Percentiles rank a stretch among this genome's conserved stretches.
phyloP scores from a whole-genome alignment of 2,797 vertebrate genomes.

The Acipenser transmontanus region DNA sequence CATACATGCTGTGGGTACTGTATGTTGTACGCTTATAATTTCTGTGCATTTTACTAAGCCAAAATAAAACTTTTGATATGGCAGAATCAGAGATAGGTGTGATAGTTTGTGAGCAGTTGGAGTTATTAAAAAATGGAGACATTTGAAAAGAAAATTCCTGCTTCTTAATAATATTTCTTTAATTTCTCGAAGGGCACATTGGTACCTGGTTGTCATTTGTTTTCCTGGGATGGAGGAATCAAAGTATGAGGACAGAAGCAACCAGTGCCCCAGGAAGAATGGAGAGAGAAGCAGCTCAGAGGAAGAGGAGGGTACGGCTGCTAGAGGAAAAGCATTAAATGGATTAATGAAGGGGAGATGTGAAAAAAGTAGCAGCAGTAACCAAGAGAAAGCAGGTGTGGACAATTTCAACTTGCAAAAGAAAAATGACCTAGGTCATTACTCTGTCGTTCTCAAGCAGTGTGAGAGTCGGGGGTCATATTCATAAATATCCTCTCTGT shows the following conservation, averaged over 20 bases:
- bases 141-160: too few relatives aligned
- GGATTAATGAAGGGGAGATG: constrained; percentile 13
- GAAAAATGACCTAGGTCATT: not conserved
- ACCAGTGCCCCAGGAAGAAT: constrained; percentile 3
- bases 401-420: not conserved
- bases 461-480: not conserved
- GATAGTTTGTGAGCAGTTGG: too few relatives aligned
- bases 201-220: constrained; percentile 93
- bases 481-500: not conserved
- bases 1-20: too few relatives aligned
- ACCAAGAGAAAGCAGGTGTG: constrained; percentile 37
- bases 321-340: constrained; percentile 19
- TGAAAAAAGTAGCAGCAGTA: constrained; percentile 21
- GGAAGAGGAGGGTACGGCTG: constrained; percentile 17
- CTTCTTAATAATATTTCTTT: too few relatives aligned
- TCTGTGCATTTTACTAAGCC: too few relatives aligned
- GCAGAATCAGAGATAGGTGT: too few relatives aligned
- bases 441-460: not conserved
- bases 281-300: constrained; percentile 7
- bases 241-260: constrained; percentile 46
- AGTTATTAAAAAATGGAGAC: too few relatives aligned
- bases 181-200: constrained; percentile 71
- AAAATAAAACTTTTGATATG: too few relatives aligned
- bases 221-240: constrained; percentile 79
- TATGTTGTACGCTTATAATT: too few relatives aligned